A percentile compares a stretch with the other conserved stretches of the same genome.
phyloP scores from a whole-genome alignment of 2,888 invertebrate genomes.

The Junonia oenone region DNA sequence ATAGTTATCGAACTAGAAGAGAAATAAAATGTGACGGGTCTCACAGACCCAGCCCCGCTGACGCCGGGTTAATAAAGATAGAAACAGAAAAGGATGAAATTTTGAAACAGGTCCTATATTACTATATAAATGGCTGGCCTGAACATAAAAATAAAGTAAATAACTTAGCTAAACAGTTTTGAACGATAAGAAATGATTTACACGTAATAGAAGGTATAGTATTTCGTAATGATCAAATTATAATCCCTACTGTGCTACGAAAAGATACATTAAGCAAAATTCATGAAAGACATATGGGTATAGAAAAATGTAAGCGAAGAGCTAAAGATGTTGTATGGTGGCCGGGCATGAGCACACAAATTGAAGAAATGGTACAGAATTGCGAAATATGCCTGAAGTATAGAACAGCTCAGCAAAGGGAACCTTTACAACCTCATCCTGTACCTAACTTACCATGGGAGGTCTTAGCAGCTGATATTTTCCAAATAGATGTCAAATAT shows the following conservation, averaged over 20 bases:
- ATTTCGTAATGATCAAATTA: slow-evolving; percentile 14
- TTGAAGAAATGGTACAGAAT: slow-evolving; percentile 20
- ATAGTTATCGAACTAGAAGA: too few species aligned
- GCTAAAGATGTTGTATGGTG: slow-evolving; percentile 5
- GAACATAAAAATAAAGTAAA: slow-evolving; percentile 16
- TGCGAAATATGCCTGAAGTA: slow-evolving; percentile 25
- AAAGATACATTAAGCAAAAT: slow-evolving; percentile 16
- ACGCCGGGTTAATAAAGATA: neutral
- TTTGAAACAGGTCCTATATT: slow-evolving; percentile 9
- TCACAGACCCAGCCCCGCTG: too few species aligned
- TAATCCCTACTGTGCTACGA: slow-evolving; percentile 19
- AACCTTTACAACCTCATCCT: neutral
- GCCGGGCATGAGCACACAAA: slow-evolving; percentile 21
- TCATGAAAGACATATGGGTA: slow-evolving; percentile 9
- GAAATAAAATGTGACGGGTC: too few species aligned
- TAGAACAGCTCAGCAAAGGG: neutral
- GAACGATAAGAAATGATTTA: slow-evolving; percentile 9
- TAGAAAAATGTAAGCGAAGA: neutral
- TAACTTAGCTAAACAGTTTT: slow-evolving; percentile 10
- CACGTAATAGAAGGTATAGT: slow-evolving; percentile 18
- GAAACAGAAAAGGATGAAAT: neutral
- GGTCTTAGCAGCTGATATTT: slow-evolving; percentile 23
- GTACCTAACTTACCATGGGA: slow-evolving; percentile 16
- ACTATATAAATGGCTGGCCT: slow-evolving; percentile 22
- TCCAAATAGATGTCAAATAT: slow-evolving; percentile 13